These are phyloP conservation scores for Miltochrista miniata DNA, from an alignment of 2,888 invertebrate genomes.

Conservation along the genomic window DNA sequence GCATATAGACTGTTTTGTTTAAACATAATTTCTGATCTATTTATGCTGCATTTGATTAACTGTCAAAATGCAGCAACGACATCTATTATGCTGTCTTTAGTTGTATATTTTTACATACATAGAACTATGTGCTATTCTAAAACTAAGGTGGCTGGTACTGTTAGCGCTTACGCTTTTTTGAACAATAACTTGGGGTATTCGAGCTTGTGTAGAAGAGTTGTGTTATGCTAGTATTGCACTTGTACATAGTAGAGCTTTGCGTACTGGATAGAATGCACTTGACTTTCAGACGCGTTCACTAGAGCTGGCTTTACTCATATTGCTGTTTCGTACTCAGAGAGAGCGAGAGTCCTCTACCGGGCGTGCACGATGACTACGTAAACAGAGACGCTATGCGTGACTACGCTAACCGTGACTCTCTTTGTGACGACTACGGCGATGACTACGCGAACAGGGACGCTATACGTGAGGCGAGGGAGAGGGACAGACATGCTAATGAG, in stretches of 20 bases:
- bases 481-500: constrained; percentile 65
- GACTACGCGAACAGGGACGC: constrained; percentile 81
- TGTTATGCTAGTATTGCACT: background rate
- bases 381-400: constrained; percentile 74
- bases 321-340: constrained; percentile 81
- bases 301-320: constrained; percentile 76
- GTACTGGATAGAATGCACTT: constrained; percentile 57
- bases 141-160: no score
- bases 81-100: no score
- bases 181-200: no score
- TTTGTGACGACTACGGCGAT: constrained; percentile 77
- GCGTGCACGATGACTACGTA: constrained; percentile 75
- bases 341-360: constrained; percentile 74
- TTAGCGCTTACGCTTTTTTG: no score
- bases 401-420: constrained; percentile 75
- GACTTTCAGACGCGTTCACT: constrained; percentile 67
- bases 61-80: no score
- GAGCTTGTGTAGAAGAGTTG: no score
- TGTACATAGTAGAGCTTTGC: constrained; percentile 27
- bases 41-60: no score
- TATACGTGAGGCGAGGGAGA: constrained; percentile 74
- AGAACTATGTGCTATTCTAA: no score
- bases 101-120: no score
- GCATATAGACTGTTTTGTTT: no score
- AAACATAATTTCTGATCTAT: no score